phyloP scores from a whole-genome alignment of 1,140 invertebrate genomes.

The Drosophila nasuta region DNA sequence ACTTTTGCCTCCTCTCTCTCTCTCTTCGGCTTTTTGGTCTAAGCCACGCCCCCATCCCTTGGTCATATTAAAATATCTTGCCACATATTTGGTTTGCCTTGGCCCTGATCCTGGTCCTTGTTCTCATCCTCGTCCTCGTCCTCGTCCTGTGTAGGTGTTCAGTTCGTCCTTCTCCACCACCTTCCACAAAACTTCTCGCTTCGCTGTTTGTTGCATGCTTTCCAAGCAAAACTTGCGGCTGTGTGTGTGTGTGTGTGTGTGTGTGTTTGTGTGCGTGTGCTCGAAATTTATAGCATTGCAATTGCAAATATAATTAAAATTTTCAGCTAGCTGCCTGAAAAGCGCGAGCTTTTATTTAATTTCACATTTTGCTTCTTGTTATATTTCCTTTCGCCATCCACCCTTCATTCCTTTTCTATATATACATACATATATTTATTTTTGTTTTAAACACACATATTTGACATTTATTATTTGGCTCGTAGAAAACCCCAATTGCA shows the following conservation, averaged over 20 bases:
- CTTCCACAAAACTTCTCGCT: background rate
- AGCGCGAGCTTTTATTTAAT: conserved; percentile 50
- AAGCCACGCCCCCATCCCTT: conserved; percentile 25
- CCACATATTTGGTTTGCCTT: conserved; percentile 69
- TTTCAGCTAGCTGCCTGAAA: conserved; percentile 64
- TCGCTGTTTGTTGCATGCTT: conserved; percentile 35
- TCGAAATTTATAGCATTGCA: conserved; percentile 79
- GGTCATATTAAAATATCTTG: conserved; percentile 83
- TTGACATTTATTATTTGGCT: conserved; percentile 65
- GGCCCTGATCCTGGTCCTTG: conserved; percentile 8
- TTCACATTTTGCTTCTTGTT: conserved; percentile 32
- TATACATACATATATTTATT: conserved; percentile 7
- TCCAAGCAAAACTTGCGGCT: conserved; percentile 35
- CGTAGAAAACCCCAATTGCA: conserved; percentile 23
- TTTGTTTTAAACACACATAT: conserved; percentile 34
- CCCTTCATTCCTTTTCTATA: conserved; percentile 11
- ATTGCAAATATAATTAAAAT: conserved; percentile 84
- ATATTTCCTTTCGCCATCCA: conserved; percentile 1
- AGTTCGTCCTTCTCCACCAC: background rate
- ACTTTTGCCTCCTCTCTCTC: conserved; percentile 39
- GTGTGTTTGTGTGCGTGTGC: conserved; percentile 27
- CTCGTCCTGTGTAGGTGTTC: conserved; percentile 48
- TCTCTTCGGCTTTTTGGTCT: conserved; percentile 24
- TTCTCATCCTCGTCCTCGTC: background rate
- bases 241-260: background rate